Evolutionary conservation across 2,113 vertebrate species (phyloP).

Genomic region (Okapia johnstoni): DNA sequence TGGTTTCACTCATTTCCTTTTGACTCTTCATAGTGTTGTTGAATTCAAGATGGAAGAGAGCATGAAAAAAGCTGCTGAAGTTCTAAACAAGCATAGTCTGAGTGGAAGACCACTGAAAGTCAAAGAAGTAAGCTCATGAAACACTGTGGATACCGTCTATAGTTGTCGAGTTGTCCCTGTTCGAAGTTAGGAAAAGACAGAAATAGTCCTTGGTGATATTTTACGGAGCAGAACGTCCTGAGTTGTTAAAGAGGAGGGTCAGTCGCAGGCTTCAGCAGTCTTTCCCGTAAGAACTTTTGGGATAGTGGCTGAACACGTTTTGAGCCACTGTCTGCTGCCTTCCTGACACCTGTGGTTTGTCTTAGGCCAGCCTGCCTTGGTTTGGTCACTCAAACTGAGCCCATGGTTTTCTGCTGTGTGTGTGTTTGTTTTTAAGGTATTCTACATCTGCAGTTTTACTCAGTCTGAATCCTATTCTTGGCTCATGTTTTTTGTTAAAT

Average conservation of each 20-base stretch:
- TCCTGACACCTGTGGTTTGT: background rate
- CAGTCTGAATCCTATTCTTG: background rate
- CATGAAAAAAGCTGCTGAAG: slow-evolving; percentile 98
- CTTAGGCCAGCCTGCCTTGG: background rate
- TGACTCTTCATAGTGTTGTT: slow-evolving; percentile 86
- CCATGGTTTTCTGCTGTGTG: background rate
- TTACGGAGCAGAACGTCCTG: background rate
- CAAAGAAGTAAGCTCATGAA: slow-evolving; percentile 87
- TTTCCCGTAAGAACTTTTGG: background rate
- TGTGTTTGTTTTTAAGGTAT: background rate
- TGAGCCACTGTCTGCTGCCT: background rate
- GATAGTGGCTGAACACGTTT: background rate
- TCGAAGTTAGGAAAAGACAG: background rate
- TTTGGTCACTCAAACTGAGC: background rate
- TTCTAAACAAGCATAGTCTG: slow-evolving; percentile 95
- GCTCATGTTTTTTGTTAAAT: background rate
- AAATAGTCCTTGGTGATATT: background rate
- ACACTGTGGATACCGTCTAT: background rate
- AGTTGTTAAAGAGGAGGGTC: background rate
- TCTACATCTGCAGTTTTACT: background rate
- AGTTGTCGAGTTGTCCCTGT: background rate
- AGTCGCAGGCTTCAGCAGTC: background rate
- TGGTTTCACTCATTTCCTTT: slow-evolving; percentile 54
- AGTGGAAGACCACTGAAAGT: slow-evolving; percentile 97
- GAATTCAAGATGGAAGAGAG: slow-evolving; percentile 98